Conservation (phyloP, 2,797 vertebrate species). For the Micromesistius poutassou region DNA sequence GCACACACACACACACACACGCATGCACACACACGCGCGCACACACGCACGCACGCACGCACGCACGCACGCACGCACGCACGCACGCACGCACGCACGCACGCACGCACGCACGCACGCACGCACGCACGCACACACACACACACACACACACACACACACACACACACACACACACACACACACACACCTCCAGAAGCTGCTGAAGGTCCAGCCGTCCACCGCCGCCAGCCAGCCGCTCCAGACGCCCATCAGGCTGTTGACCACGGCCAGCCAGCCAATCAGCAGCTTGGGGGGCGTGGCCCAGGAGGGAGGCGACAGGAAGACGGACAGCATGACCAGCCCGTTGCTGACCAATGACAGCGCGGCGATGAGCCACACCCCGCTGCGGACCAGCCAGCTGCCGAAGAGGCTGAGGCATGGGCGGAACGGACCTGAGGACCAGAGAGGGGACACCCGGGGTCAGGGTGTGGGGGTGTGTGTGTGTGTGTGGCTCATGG, state of each 20-base stretch:
- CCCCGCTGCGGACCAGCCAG: slow-evolving; percentile 87
- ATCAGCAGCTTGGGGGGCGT: slow-evolving; percentile 82
- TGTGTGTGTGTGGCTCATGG: too few relatives aligned
- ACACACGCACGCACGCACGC: too few relatives aligned
- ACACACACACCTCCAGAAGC: slow-evolving; percentile 70
- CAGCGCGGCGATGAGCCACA: slow-evolving; percentile 83
- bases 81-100: neutral
- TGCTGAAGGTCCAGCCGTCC: slow-evolving; percentile 86
- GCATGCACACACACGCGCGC: too few relatives aligned
- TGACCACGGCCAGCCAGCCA: slow-evolving; percentile 81
- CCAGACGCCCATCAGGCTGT: slow-evolving; percentile 82
- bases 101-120: slow-evolving; percentile 1
- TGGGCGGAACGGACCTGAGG: slow-evolving; percentile 85
- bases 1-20: too few relatives aligned
- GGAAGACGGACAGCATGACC: slow-evolving; percentile 81
- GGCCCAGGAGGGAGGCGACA: slow-evolving; percentile 64
- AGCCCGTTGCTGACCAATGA: slow-evolving; percentile 82
- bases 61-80: too few relatives aligned
- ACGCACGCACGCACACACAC: neutral
- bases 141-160: neutral
- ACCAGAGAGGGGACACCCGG: too few relatives aligned
- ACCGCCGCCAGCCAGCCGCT: slow-evolving; percentile 79
- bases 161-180: neutral
- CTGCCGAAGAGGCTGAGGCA: slow-evolving; percentile 87
- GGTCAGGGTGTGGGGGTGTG: too few relatives aligned